Base-by-base conservation (phyloP, 2,797 vertebrate genomes). In the Orestias chungarensis region DNA sequence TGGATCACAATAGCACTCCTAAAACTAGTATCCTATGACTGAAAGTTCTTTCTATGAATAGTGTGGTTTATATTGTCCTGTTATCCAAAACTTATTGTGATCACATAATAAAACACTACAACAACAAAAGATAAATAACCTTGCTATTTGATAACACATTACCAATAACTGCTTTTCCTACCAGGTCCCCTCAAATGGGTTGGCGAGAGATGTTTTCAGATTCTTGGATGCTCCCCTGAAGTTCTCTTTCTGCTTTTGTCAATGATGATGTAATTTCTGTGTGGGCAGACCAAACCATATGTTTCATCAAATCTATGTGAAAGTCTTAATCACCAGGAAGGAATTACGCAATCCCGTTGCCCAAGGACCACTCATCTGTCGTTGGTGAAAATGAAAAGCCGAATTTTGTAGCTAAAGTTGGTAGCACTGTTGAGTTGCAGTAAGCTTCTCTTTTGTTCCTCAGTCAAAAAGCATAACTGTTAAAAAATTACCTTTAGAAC, bases 301-400 rank as follows among this genome's bases (percentile, higher is more conserved):
- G 91, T 84, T 91, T 78, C 66, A 87, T 83, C 84, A 86, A 90
- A 88, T 73, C 78, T 76, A 82, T 86, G 90, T 82, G 80, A 90
- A 89, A 83, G 83, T 74, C 81, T 71, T 87, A 85, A 89, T 87
- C 85, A 82, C 69, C 64, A 65, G 71, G 40, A 43, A 68, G 50
- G 73, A 71, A 54, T 89, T 87, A 89, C 23, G 82, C 71, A 86
- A 88, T 29, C 73, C 38, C 50, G 76, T 70, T 67, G 70, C 66
- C 79, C 81, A 84, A 80, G 47, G 23, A 12, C 70, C 70, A 64
- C 33, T 65, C 8, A 44, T 71, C 67, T 66, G 68, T 76, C 76
- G 54, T 40, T 75, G 69, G 67, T 3, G 2, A 46, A 66, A 71
- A 54, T 65, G 64, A 64, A 46, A 33, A 61, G 71, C 65, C 65